These are phyloP conservation scores for Bimastos eiseni DNA, from an alignment of 2,888 invertebrate species.

Conservation along the genomic window DNA sequence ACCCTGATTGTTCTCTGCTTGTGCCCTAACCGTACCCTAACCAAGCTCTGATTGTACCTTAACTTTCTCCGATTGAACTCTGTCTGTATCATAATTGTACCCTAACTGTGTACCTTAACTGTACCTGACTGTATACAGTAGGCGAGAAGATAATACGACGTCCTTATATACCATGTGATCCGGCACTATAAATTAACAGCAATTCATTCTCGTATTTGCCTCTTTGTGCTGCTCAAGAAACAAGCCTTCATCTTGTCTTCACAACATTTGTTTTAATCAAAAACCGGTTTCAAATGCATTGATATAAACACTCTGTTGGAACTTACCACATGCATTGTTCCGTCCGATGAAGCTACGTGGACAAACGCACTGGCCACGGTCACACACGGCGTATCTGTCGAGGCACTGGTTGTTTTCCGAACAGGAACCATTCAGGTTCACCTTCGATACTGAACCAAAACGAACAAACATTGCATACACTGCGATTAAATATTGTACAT, in stretches of 20 bases:
- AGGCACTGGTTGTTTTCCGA: conserved; percentile 36
- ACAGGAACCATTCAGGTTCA: conserved; percentile 35
- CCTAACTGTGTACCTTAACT: too few species aligned
- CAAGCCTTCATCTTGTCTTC: background rate
- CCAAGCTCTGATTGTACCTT: too few species aligned
- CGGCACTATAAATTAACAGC: background rate
- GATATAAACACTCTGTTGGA: background rate
- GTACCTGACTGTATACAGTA: too few species aligned
- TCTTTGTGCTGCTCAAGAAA: background rate
- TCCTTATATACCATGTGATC: background rate
- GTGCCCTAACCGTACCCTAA: too few species aligned
- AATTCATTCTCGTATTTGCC: background rate
- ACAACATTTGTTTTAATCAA: background rate
- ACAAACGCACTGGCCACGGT: conserved; percentile 38
- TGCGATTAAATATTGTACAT: background rate
- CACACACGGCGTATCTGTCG: conserved; percentile 38
- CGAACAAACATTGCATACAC: background rate
- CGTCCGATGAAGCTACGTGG: conserved; percentile 27
- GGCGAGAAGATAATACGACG: background rate
- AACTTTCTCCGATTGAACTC: too few species aligned
- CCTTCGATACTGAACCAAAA: background rate
- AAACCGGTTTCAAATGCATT: background rate
- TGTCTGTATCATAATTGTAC: too few species aligned
- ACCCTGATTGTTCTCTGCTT: too few species aligned
- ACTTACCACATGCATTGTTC: conserved; percentile 37